Percentiles rank a stretch among this genome's conserved stretches.
Conservation (phyloP, 2,797 vertebrate genomes). For the Liparis tanakae region DNA sequence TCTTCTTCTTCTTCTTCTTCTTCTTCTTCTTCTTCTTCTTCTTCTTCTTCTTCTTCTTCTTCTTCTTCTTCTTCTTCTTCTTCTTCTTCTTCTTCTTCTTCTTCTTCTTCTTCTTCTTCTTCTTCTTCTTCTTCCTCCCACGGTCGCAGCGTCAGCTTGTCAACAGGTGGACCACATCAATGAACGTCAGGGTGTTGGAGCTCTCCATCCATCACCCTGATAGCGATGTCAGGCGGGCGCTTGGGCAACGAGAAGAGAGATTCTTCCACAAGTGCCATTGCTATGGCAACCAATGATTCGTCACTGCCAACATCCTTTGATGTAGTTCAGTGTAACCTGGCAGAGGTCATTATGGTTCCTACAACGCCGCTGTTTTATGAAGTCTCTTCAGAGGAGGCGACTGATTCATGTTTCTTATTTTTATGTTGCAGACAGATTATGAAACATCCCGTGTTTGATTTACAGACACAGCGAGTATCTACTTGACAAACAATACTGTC, state of each 20-base stretch:
- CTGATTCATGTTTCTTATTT: conserved; percentile 17
- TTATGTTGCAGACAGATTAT: conserved; percentile 15
- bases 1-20: background rate
- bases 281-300: conserved; percentile 40
- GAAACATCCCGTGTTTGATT: conserved; percentile 4
- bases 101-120: background rate
- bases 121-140: conserved; percentile 11
- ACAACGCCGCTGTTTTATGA: conserved; percentile 6
- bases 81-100: background rate
- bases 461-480: background rate
- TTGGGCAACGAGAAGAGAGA: conserved; percentile 13
- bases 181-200: conserved; percentile 6
- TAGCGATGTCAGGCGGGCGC: background rate
- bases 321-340: conserved; percentile 42
- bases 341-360: conserved; percentile 21
- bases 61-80: conserved; percentile 8
- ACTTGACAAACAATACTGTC: conserved; percentile 27
- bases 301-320: conserved; percentile 19
- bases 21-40: conserved; percentile 8
- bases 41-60: background rate
- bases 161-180: conserved; percentile 24
- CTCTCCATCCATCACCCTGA: conserved; percentile 8
- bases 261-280: conserved; percentile 32
- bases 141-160: conserved; percentile 21
- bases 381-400: conserved; percentile 9